Evolutionary conservation across 2,797 vertebrate genomes (phyloP), one percentile per base, ranked within the genome.

Genomic region (Typhlichthys subterraneus): DNA sequence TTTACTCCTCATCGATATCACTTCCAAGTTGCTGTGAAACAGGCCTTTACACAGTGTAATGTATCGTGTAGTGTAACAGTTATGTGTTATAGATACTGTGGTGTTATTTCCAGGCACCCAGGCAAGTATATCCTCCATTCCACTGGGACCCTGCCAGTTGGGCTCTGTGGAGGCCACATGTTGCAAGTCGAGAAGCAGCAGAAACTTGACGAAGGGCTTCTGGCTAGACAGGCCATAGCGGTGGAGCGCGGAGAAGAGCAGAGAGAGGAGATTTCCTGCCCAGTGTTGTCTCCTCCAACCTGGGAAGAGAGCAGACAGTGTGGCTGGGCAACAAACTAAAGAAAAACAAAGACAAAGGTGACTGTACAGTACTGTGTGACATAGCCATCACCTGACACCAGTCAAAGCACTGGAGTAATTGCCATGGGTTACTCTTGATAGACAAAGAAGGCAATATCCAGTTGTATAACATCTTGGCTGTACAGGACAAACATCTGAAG

Each of bases 121-220:
- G 61, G 98, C 97, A 77, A 99, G 94, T 90, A 99, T 98, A 99
- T 99, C 94, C 99, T 95, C 98, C 98, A 99, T 84, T 99, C 98
- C 86, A 98, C 95, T 33, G 83, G 97, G 97, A 49, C 97, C 97
- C 84, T 98, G 95, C 78, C 84, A 83, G 80, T 89, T 75, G 12
- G 86, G 67, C 55, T 94, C 67, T 46, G 84, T 90, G 72, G 87
- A 91, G 71, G 92, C 92, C 72, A 97, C 96, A 63, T 95, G 95
- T 84, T 99, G 97, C 31, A 97, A 99, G 65, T 96, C 96, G 77
- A 98, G 87, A 75, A 99, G 84, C 77, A 99, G 92, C 77, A 98
- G 93, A 87, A 98, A 99, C 93, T 99, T 99, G 91, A 99, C 96
- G 89, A 99, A 99, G 75, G 97, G 98, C 83, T 97, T 99, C 77